Conservation (phyloP, 2,113 vertebrate genomes). For the Megatriorchis doriae region DNA sequence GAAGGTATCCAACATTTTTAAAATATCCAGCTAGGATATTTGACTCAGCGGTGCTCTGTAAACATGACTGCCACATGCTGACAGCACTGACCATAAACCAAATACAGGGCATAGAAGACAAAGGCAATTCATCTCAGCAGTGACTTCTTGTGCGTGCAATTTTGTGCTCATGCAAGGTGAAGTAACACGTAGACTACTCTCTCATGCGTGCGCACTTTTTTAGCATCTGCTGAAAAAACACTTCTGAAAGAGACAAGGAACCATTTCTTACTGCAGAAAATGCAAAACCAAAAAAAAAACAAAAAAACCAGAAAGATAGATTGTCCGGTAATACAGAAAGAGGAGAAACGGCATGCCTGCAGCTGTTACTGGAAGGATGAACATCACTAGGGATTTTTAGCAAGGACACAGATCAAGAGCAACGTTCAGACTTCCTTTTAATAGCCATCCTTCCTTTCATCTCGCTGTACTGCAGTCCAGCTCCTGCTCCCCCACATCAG, state of each 20-base stretch:
- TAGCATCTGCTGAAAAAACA: background rate
- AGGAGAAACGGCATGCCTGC: background rate
- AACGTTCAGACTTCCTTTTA: background rate
- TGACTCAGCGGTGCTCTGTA: background rate
- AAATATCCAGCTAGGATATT: background rate
- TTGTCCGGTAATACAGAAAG: background rate
- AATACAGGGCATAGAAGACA: background rate
- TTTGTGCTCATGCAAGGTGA: background rate
- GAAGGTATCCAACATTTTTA: background rate
- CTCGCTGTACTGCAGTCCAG: background rate
- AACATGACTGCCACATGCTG: background rate
- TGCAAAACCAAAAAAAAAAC: background rate
- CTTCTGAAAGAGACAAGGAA: background rate
- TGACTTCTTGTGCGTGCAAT: accelerated
- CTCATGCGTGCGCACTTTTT: background rate
- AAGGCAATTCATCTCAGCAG: background rate
- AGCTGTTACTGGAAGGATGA: background rate
- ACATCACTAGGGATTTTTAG: background rate
- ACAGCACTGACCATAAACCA: background rate
- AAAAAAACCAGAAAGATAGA: background rate
- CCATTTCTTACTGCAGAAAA: background rate
- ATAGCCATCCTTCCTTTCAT: background rate
- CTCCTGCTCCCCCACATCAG: background rate
- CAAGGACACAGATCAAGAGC: background rate
- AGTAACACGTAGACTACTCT: background rate